Conservation (phyloP, 2,113 vertebrate species). For the Lasiurus borealis region DNA sequence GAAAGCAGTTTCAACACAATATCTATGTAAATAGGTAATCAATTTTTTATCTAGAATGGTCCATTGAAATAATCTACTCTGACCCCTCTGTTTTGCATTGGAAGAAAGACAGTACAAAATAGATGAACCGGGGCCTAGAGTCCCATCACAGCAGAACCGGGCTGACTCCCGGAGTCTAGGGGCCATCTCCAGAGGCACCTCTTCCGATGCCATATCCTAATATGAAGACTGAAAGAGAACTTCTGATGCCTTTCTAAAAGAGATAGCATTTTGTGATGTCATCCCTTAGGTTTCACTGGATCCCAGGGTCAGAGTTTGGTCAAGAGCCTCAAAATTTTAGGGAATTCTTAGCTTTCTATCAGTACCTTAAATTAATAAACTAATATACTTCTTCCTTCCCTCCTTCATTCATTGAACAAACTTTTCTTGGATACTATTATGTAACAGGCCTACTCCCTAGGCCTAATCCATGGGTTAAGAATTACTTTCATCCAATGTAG, state of each 20-base stretch:
- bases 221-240: constrained; percentile 36
- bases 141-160: neutral
- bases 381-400: neutral
- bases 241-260: constrained; percentile 39
- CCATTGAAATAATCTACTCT: neutral
- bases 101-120: neutral
- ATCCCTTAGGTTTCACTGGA: neutral
- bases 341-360: constrained; percentile 52
- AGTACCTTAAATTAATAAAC: constrained; percentile 45
- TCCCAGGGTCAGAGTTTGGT: neutral
- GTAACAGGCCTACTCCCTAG: constrained; percentile 5
- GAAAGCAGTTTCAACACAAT: constrained; percentile 38
- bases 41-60: neutral
- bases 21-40: neutral
- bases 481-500: constrained; percentile 36
- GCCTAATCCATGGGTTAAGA: constrained; percentile 31
- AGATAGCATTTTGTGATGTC: neutral
- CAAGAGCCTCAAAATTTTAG: constrained; percentile 21
- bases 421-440: constrained; percentile 19
- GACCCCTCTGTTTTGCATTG: neutral
- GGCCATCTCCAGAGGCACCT: neutral
- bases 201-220: neutral
- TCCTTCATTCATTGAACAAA: constrained; percentile 38
- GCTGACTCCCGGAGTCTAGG: neutral
- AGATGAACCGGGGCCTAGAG: neutral